phyloP scores from a whole-genome alignment of 2,888 invertebrate genomes.

The Tineola bisselliella region DNA sequence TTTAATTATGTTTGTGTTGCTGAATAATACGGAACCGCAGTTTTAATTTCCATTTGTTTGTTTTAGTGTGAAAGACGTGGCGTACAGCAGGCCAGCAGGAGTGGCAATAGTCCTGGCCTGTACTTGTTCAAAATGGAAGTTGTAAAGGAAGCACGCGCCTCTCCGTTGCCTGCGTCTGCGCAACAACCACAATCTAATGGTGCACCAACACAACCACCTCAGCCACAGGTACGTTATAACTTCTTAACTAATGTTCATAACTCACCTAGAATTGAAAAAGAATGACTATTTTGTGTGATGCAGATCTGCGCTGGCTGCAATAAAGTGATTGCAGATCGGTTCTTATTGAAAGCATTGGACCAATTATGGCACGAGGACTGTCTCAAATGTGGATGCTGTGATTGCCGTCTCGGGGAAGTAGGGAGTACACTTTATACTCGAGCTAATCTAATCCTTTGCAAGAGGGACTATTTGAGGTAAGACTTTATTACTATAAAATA shows the following conservation, averaged over 20 bases:
- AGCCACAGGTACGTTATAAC: constrained; percentile 40
- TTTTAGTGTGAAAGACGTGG: constrained; percentile 59
- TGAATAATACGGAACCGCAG: too few species aligned
- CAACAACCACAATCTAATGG: constrained; percentile 31
- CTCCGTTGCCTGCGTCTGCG: constrained; percentile 46
- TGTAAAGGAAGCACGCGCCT: constrained; percentile 73
- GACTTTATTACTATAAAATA: constrained; percentile 13
- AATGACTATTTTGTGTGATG: constrained; percentile 26
- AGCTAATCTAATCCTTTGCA: constrained; percentile 94
- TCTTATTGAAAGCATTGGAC: constrained; percentile 90
- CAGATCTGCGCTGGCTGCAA: constrained; percentile 94
- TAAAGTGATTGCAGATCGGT: constrained; percentile 92
- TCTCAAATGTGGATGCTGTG: constrained; percentile 96
- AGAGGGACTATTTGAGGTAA: constrained; percentile 93
- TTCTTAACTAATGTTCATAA: not conserved
- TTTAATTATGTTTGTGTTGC: too few species aligned
- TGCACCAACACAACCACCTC: constrained; percentile 36
- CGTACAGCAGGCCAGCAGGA: constrained; percentile 56
- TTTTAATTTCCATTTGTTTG: not conserved
- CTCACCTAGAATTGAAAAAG: not conserved
- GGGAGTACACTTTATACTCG: constrained; percentile 95
- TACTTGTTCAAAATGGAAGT: constrained; percentile 88
- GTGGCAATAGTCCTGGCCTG: constrained; percentile 54
- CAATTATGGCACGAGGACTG: constrained; percentile 98
- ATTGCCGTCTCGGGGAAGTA: constrained; percentile 95